Conservation (phyloP, 37 sponge, comb jelly and placozoan species). For the Chondrilla cf. caribensis region DNA sequence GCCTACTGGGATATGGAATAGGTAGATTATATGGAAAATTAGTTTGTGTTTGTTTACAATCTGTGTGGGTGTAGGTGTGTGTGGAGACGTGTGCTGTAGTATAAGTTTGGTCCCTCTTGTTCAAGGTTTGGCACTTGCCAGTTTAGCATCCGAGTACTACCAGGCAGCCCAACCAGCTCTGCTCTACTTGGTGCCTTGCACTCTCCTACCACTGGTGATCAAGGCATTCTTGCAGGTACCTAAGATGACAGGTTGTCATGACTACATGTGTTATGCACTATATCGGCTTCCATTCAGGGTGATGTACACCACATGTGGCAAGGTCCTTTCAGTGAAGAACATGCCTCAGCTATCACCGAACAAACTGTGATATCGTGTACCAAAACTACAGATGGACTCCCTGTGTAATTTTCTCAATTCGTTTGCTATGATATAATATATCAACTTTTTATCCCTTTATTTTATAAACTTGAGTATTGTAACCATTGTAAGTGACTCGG, state of each 20-base stretch:
- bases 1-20: constrained; percentile 52
- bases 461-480: too few relatives aligned
- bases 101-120: not conserved
- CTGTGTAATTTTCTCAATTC: not conserved
- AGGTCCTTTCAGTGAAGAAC: constrained; percentile 42
- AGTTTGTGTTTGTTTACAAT: too few relatives aligned
- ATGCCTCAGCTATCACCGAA: not conserved
- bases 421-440: too few relatives aligned
- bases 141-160: constrained; percentile 33
- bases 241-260: not conserved
- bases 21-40: constrained; percentile 11
- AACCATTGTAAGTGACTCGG: too few relatives aligned
- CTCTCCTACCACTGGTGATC: constrained; percentile 51
- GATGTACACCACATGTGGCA: constrained; percentile 55
- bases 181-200: constrained; percentile 68
- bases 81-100: too few relatives aligned
- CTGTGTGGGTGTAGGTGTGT: too few relatives aligned
- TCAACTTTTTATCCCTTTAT: too few relatives aligned
- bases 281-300: constrained; percentile 30
- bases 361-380: too few relatives aligned
- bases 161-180: constrained; percentile 69
- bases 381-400: too few relatives aligned
- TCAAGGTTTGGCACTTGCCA: constrained; percentile 47
- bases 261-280: not conserved
- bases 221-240: constrained; percentile 59